Evolutionary conservation across 2,797 vertebrate species (phyloP).

Genomic region (Spinus olivaceus): DNA sequence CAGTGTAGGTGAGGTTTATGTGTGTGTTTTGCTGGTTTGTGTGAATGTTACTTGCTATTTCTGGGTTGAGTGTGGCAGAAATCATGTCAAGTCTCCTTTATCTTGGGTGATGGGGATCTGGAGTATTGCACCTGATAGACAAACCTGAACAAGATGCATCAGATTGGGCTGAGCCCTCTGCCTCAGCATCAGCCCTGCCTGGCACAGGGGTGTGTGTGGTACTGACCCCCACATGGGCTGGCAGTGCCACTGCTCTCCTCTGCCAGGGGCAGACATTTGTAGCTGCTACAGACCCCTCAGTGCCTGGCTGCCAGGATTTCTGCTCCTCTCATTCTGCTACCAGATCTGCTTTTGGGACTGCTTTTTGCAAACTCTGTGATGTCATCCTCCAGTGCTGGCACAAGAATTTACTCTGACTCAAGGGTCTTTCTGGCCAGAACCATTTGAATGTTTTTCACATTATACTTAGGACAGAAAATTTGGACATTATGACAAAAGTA

Average conservation of each 20-base stretch:
- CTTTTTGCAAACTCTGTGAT: background rate
- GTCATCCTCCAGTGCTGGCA: background rate
- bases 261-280: fast-evolving
- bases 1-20: background rate
- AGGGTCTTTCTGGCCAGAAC: background rate
- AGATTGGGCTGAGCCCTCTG: background rate
- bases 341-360: background rate
- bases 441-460: background rate
- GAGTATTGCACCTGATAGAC: background rate
- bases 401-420: background rate
- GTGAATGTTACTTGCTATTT: background rate
- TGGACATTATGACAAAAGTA: background rate
- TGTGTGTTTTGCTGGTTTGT: background rate
- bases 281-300: background rate
- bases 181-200: background rate
- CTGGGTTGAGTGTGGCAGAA: background rate
- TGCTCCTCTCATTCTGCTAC: background rate
- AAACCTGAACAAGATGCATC: background rate
- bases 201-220: fast-evolving
- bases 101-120: background rate
- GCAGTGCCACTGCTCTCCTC: background rate
- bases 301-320: background rate
- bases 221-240: background rate
- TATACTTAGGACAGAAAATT: background rate
- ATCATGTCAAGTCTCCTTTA: background rate